phyloP scores from a whole-genome alignment of 1,140 invertebrate species.

The Littorina saxatilis region DNA sequence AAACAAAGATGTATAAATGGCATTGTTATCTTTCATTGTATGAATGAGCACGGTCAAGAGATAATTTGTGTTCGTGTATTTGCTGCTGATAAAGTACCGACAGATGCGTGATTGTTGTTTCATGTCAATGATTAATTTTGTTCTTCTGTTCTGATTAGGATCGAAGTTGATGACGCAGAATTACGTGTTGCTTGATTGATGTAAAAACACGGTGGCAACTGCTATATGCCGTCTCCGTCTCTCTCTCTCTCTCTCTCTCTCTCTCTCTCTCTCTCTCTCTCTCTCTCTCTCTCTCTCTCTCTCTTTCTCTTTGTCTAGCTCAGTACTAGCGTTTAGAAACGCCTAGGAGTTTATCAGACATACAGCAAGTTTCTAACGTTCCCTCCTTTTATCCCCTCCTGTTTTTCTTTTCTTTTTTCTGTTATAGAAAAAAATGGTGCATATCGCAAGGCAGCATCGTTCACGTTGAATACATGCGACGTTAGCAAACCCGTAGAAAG shows the following conservation, averaged over 20 bases:
- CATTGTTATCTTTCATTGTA: too few species aligned
- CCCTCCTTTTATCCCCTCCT: too few species aligned
- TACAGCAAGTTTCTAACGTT: too few species aligned
- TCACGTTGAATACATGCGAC: too few species aligned
- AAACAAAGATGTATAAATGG: too few species aligned
- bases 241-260: slow-evolving; percentile 14
- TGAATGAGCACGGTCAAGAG: too few species aligned
- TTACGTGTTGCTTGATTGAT: not conserved
- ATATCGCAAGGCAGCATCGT: too few species aligned
- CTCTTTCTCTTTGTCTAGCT: not conserved
- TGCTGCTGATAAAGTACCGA: not conserved
- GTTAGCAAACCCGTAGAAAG: too few species aligned
- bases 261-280: not conserved
- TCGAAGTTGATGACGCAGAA: not conserved
- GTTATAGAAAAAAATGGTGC: too few species aligned
- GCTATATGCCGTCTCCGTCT: not conserved
- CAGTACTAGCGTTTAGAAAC: not conserved
- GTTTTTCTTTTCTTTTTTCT: too few species aligned
- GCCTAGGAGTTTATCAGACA: not conserved
- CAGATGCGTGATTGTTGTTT: not conserved
- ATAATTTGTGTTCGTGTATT: not conserved
- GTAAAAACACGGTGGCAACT: not conserved
- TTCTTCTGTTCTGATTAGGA: not conserved
- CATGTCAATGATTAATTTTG: not conserved
- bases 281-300: too few species aligned